These are phyloP conservation scores for Ostrea edulis DNA, from an alignment of 1,140 invertebrate species.

Conservation along the genomic window DNA sequence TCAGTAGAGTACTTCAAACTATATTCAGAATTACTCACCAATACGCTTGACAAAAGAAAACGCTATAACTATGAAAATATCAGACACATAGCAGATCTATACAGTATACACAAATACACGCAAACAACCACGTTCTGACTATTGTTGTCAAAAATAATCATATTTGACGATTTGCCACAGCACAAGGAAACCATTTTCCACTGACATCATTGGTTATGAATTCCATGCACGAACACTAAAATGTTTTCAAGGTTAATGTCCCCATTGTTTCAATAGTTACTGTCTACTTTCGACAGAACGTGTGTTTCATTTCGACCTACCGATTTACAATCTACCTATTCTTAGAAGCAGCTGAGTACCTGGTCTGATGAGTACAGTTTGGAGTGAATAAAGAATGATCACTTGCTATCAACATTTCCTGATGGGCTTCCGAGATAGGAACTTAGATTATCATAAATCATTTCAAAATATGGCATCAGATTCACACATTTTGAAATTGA, in stretches of 20 bases:
- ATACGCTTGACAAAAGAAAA: too few species aligned
- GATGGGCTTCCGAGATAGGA: too few species aligned
- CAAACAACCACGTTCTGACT: not conserved
- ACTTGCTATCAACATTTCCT: too few species aligned
- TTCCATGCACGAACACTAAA: not conserved
- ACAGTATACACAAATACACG: not conserved
- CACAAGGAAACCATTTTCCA: not conserved
- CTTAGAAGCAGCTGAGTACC: not conserved
- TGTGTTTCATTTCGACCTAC: not conserved
- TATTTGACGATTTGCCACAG: slow-evolving; percentile 1
- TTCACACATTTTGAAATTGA: too few species aligned
- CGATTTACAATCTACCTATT: not conserved
- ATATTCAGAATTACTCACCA: too few species aligned
- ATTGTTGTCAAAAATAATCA: slow-evolving; percentile 27
- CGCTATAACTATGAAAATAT: too few species aligned
- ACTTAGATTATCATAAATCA: too few species aligned
- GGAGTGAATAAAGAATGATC: too few species aligned
- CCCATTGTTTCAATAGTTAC: not conserved
- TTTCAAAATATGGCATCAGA: too few species aligned
- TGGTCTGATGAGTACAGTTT: too few species aligned
- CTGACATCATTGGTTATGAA: slow-evolving; percentile 11
- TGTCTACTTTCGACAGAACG: not conserved
- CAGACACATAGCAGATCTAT: too few species aligned
- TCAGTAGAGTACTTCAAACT: too few species aligned
- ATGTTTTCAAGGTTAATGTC: slow-evolving; percentile 20